A percentile compares a stretch with the other conserved stretches of the same genome.
Evolutionary conservation across 2,888 invertebrate species (phyloP).

Genomic region (Trichopoda pennipes): DNA sequence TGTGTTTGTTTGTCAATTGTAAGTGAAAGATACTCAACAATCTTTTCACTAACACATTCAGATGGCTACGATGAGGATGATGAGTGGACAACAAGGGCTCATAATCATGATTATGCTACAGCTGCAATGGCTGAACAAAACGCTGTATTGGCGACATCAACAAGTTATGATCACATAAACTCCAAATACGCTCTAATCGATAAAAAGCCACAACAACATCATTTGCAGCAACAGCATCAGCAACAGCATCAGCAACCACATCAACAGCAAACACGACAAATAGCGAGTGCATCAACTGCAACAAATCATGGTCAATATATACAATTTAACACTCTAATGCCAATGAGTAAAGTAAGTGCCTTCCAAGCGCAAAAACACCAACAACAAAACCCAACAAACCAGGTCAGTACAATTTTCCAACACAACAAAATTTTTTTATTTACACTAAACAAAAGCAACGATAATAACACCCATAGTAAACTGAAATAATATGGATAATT

Average conservation of each 20-base stretch:
- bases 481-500: too few relatives aligned
- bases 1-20: slow-evolving; percentile 50
- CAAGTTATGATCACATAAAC: slow-evolving; percentile 78
- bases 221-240: slow-evolving; percentile 69
- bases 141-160: slow-evolving; percentile 78
- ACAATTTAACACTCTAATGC: slow-evolving; percentile 80
- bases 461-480: too few relatives aligned
- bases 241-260: slow-evolving; percentile 72
- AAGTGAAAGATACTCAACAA: neutral
- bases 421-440: too few relatives aligned
- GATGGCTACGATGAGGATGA: slow-evolving; percentile 81
- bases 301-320: slow-evolving; percentile 78
- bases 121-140: slow-evolving; percentile 81
- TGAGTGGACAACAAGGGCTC: slow-evolving; percentile 80
- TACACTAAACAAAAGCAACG: too few relatives aligned
- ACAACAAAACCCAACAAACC: slow-evolving; percentile 74
- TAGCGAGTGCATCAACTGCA: slow-evolving; percentile 70
- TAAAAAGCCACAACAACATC: slow-evolving; percentile 75
- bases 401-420: slow-evolving; percentile 71
- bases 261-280: slow-evolving; percentile 69
- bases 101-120: slow-evolving; percentile 80
- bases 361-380: slow-evolving; percentile 72
- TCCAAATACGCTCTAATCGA: slow-evolving; percentile 80
- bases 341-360: slow-evolving; percentile 79
- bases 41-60: slow-evolving; percentile 48